Evolutionary conservation across 2,113 vertebrate species (phyloP), one percentile per base, ranked within the genome.

Genomic region (Trochalopteron elliotii): DNA sequence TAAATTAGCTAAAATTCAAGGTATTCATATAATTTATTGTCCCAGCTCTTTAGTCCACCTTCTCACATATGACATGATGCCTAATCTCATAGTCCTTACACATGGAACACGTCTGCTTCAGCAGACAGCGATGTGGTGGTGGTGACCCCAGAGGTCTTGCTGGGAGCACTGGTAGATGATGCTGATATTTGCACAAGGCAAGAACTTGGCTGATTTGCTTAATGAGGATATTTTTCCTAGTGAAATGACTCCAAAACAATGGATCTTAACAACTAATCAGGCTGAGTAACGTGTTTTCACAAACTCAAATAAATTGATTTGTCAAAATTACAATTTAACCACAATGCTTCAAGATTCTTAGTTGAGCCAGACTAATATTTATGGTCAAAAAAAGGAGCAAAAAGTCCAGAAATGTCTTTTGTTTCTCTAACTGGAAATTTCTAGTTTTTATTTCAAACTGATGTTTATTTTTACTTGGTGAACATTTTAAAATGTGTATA

Each of bases 1-100:
- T 87, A 97, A 97, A 95, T 90, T 91, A 97, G 90, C 35, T 88
- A 94, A 95, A 94, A 96, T 64, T 76, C 68, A 96, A 86, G 68
- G 57, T 79, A 94, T 95, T 94, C 94, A 95, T 94, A 45, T 76
- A 97, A 97, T 96, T 96, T 97, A 96, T 91, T 94, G 81, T 87
- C 94, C 53, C 52, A 82, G 42, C 20, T 69, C 53, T 87, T 91
- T 59, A 82, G 72, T 70, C 50, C 52, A 72, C 21, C 44, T 86
- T 90, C 44, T 75, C 50, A 56, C 67, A 52, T 83, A 57, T 20
- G 63, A 39, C 15, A 37, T 22, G 52, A 60, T 64, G 33, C 47
- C 63, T 88, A 57, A 67, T 71, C 68, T 64, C 9, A 1, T 11
- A 90, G 40, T n/a, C 20, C 39, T 88, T 75, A 81, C 55, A 37